These are phyloP conservation scores for Drosophila nigromelanica DNA, from an alignment of 1,140 invertebrate species.

Conservation along the genomic window DNA sequence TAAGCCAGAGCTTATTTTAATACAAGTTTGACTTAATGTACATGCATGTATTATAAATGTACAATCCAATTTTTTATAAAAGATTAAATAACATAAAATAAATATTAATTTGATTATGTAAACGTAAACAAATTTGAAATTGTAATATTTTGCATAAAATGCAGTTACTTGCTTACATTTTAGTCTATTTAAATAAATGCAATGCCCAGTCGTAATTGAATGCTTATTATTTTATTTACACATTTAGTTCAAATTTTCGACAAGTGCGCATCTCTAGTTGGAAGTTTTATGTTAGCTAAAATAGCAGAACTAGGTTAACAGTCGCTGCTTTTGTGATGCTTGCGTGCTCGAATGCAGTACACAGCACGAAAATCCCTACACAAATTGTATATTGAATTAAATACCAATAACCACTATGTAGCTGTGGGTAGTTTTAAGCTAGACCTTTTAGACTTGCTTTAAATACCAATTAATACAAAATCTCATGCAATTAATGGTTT, in stretches of 20 bases:
- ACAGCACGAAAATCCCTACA: background rate
- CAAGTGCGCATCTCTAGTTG: constrained; percentile 26
- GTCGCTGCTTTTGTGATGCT: constrained; percentile 2
- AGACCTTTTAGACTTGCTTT: background rate
- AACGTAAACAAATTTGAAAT: too few relatives aligned
- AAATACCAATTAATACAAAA: background rate
- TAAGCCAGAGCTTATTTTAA: background rate
- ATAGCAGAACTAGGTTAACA: constrained; percentile 11
- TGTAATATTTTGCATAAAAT: too few relatives aligned
- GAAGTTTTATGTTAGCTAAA: background rate
- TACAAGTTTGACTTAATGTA: background rate
- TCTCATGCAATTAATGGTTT: background rate
- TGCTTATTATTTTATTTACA: too few relatives aligned
- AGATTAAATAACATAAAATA: too few relatives aligned
- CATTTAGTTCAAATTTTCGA: background rate
- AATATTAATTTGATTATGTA: too few relatives aligned
- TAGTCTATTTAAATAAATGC: too few relatives aligned
- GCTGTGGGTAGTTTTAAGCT: background rate
- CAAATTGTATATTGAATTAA: background rate
- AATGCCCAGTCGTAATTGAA: too few relatives aligned
- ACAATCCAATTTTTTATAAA: too few relatives aligned
- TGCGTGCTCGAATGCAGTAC: background rate
- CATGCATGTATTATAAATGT: background rate
- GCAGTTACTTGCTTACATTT: too few relatives aligned
- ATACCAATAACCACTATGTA: background rate